Conservation (phyloP, 2,113 vertebrate species). For the Sciurus niger region DNA sequence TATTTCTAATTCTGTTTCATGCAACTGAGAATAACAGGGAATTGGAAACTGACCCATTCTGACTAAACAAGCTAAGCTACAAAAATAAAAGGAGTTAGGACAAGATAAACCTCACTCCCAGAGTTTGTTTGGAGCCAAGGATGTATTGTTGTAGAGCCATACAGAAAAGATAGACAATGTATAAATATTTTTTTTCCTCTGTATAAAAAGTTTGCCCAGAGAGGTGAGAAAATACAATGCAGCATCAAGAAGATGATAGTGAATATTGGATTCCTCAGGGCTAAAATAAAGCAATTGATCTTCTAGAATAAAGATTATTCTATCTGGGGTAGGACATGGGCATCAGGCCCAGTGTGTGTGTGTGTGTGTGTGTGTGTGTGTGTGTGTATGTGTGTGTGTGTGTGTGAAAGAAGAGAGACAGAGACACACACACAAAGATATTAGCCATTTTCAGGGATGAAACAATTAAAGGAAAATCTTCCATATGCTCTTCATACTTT, state of each 20-base stretch:
- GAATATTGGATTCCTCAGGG: not conserved
- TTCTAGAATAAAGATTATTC: not conserved
- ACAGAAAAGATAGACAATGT: not conserved
- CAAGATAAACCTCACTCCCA: not conserved
- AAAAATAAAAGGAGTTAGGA: not conserved
- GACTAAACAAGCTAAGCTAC: not conserved
- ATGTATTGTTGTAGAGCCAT: not conserved
- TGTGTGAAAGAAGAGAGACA: not conserved
- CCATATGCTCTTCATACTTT: not conserved
- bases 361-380: no score
- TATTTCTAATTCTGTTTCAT: conserved; percentile 38
- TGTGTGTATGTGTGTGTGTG: no score
- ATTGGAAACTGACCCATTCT: not conserved
- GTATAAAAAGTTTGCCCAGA: not conserved
- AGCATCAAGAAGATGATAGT: not conserved
- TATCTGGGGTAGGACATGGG: not conserved
- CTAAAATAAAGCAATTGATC: not conserved
- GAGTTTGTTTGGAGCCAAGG: not conserved
- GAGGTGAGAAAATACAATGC: not conserved
- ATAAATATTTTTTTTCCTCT: not conserved
- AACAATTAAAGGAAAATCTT: not conserved
- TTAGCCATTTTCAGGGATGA: not conserved
- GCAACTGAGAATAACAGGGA: not conserved
- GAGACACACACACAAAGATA: not conserved
- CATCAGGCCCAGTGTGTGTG: not conserved